Percentiles rank a stretch among this genome's conserved stretches.
Conservation (phyloP, 2,113 vertebrate species). For the Tamias sibiricus region DNA sequence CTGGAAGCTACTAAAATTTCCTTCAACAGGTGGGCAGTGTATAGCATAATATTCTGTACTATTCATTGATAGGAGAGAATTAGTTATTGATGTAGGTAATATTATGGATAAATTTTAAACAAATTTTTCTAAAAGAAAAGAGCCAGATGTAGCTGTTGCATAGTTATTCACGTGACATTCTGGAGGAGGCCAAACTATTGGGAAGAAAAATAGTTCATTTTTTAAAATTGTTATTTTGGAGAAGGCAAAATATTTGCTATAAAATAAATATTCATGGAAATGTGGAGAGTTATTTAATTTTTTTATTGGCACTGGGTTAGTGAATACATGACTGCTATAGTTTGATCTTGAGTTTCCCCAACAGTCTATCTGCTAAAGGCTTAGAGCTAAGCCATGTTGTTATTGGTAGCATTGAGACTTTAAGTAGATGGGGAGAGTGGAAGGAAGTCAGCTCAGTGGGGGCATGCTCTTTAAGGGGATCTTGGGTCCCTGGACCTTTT, state of each 20-base stretch:
- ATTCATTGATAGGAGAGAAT: not conserved
- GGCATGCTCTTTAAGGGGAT: not conserved
- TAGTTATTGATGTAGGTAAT: not conserved
- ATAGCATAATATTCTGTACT: not conserved
- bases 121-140: not conserved
- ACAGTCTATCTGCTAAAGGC: not conserved
- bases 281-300: not conserved
- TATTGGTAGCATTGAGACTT: too few relatives aligned
- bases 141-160: not conserved
- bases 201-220: not conserved
- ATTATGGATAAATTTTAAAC: not conserved
- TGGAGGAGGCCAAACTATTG: not conserved
- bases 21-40: not conserved
- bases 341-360: not conserved
- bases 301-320: not conserved
- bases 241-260: not conserved
- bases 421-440: not conserved
- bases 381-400: too few relatives aligned
- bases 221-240: not conserved
- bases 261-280: not conserved
- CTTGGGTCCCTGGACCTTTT: not conserved
- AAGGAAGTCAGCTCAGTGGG: not conserved
- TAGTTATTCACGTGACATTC: not conserved
- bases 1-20: not conserved
- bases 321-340: not conserved